Conservation (phyloP, 2,888 invertebrate genomes). For the Protonemura montana region DNA sequence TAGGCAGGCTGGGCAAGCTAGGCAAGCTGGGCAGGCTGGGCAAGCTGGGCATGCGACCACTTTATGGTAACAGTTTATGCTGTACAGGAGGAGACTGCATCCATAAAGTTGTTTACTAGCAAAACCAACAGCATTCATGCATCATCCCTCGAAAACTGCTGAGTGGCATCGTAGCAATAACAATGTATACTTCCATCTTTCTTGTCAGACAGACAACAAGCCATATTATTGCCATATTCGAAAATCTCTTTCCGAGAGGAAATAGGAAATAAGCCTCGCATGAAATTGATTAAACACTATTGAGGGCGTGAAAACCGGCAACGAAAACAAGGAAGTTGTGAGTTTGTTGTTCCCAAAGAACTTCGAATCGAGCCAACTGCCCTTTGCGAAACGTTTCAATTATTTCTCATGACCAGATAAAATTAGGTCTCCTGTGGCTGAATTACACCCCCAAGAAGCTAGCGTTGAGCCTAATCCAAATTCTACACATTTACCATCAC, state of each 20-base stretch:
- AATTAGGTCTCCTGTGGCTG: background rate
- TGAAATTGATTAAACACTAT: background rate
- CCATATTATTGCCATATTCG: background rate
- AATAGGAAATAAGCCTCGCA: background rate
- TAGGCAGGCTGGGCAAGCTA: background rate
- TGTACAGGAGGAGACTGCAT: slow-evolving; percentile 13
- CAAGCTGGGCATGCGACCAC: background rate
- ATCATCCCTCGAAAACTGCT: slow-evolving; percentile 29
- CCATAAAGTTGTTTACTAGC: slow-evolving; percentile 40
- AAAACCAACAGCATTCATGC: slow-evolving; percentile 31
- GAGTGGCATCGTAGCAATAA: slow-evolving; percentile 29
- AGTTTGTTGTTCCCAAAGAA: background rate
- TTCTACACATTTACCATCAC: too few relatives aligned
- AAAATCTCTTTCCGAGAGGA: background rate
- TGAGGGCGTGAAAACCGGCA: background rate
- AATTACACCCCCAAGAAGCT: background rate
- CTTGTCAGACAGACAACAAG: background rate
- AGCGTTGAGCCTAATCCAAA: too few relatives aligned
- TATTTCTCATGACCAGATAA: background rate
- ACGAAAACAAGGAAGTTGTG: background rate
- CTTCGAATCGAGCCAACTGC: background rate
- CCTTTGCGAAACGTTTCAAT: background rate
- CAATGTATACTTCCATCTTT: slow-evolving; percentile 5
- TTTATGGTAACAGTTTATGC: slow-evolving; percentile 18
- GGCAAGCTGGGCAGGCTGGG: too few relatives aligned